Conservation (phyloP, 2,888 invertebrate genomes). For the Gymnocheta viridis region DNA sequence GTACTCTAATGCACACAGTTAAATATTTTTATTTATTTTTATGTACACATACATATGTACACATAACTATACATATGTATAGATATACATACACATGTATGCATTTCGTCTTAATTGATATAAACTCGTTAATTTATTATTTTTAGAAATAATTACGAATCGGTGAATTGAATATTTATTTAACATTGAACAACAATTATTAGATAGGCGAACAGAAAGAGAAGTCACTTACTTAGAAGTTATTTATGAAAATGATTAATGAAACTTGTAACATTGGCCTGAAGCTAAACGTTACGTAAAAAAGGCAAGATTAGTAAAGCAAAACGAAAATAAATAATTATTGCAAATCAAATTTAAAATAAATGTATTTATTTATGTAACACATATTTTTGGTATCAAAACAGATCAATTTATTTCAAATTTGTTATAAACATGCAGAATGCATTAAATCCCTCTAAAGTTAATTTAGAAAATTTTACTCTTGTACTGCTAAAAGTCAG, state of each 20-base stretch:
- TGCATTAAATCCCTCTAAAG: not conserved
- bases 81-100: not conserved
- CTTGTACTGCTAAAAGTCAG: not conserved
- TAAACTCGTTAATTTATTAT: slow-evolving; percentile 54
- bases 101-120: slow-evolving; percentile 36
- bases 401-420: not conserved
- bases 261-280: slow-evolving; percentile 36
- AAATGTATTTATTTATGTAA: not conserved
- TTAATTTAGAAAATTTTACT: not conserved
- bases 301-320: not conserved
- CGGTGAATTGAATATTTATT: slow-evolving; percentile 55
- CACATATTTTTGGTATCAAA: too few species aligned
- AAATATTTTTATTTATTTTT: slow-evolving; percentile 3
- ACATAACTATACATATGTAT: not conserved
- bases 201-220: not conserved
- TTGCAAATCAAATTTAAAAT: slow-evolving; percentile 29
- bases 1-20: not conserved
- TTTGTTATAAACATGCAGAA: not conserved
- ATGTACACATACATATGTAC: not conserved
- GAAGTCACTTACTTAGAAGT: not conserved
- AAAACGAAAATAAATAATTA: not conserved
- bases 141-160: slow-evolving; percentile 38
- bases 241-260: slow-evolving; percentile 3
- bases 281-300: not conserved
- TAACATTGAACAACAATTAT: slow-evolving; percentile 63